Base-by-base conservation (phyloP, 2,888 invertebrate genomes). In the Cerastis leucographa region DNA sequence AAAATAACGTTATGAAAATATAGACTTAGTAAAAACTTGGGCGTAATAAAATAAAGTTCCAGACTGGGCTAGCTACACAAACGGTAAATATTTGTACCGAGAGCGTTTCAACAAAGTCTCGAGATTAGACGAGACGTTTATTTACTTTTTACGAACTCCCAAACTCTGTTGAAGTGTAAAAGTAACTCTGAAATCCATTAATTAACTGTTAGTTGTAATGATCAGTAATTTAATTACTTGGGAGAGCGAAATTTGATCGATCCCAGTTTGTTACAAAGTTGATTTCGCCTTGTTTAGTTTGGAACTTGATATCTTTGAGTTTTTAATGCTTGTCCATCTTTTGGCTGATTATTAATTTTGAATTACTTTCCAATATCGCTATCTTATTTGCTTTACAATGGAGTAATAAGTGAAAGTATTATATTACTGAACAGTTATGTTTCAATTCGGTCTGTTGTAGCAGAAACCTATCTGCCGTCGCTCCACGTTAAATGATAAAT, bases 191-290 rank as follows among this genome's bases (percentile, higher is more conserved):
- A 84, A 85, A 87, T 89, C 85, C 85, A 86, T 90, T 90, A 88
- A 89, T 90, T 90, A 89, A 87, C 88, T 83, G 86, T 85, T 87
- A 89, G 84, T 89, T 85, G 81, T 86, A 90, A 90, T 90, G 84
- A 88, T 89, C 84, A 84, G 85, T 85, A 85, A 89, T 86, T 89
- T 86, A 89, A 89, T 90, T 87, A 87, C 86, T 89, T 73, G 44
- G 61, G 76, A 79, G 71, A 88, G 87, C 54, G 84, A 89, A 90
- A 89, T 89, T 89, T 86, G 88, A 89, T 89, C 86, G 88, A 85
- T 84, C 59, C 65, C 83, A 89, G 69, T 89, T 89, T 85, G 85
- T 88, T 85, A 76, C 71, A 40, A 89, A 90, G 82, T 89, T 85
- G 83, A 86, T 87, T 87, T 81, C 81, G 73, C 69, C 74, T 84